These are phyloP conservation scores for Chloebia gouldiae DNA, from an alignment of 2,113 vertebrate genomes.

Conservation along the genomic window DNA sequence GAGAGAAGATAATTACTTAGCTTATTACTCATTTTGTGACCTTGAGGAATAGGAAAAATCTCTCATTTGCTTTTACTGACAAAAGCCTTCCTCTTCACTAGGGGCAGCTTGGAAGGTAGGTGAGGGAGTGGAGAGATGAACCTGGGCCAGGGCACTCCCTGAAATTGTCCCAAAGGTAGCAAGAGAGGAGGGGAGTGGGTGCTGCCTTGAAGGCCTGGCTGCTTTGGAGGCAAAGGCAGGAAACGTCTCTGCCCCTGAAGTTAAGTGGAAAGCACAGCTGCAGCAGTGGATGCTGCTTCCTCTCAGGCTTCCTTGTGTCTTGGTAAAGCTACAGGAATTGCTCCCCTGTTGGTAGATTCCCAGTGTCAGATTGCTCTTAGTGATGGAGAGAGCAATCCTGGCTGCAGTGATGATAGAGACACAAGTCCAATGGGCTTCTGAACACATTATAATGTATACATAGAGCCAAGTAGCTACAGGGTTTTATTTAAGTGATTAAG, in stretches of 20 bases:
- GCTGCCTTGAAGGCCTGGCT: neutral
- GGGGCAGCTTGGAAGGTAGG: neutral
- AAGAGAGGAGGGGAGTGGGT: neutral
- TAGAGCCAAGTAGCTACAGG: neutral
- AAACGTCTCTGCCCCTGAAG: neutral
- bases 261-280: neutral
- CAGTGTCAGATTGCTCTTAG: neutral
- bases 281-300: neutral
- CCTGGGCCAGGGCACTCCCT: neutral
- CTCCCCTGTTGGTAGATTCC: neutral
- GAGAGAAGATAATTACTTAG: neutral
- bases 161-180: neutral
- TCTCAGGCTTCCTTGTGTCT: neutral
- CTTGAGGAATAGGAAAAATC: neutral
- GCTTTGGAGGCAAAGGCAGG: neutral
- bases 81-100: neutral
- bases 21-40: neutral
- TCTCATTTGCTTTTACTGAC: neutral
- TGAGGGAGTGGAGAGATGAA: neutral
- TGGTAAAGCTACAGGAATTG: neutral
- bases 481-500: neutral
- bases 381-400: neutral
- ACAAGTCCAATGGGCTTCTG: neutral
- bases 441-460: neutral
- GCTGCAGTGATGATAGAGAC: neutral